Evolutionary conservation across 1,140 invertebrate genomes (phyloP).

Genomic region (Macrotrachela quadricornifera): DNA sequence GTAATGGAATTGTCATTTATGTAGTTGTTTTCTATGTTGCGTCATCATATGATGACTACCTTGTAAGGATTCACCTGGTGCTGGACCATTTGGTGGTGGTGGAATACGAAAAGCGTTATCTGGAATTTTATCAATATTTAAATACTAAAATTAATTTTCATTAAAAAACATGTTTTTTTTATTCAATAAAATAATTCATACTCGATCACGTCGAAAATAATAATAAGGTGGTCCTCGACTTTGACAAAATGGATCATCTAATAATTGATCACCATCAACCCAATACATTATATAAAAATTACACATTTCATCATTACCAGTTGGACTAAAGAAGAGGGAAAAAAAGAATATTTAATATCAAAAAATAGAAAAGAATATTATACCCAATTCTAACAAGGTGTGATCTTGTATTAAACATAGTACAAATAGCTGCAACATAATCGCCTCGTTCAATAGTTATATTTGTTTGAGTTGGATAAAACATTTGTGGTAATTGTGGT

Average conservation of each 20-base stretch:
- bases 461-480: constrained; percentile 1
- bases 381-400: constrained; percentile 7
- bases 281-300: constrained; percentile 9
- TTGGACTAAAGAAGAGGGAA: not conserved
- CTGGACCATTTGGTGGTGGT: too few relatives aligned
- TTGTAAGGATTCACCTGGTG: too few relatives aligned
- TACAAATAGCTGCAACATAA: constrained; percentile 6
- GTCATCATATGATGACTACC: too few relatives aligned
- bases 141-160: too few relatives aligned
- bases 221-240: constrained; percentile 5
- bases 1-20: too few relatives aligned
- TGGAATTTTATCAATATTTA: too few relatives aligned
- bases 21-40: too few relatives aligned
- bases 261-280: constrained; percentile 1
- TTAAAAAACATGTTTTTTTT: too few relatives aligned
- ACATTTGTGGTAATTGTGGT: constrained; percentile 26
- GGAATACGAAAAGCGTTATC: too few relatives aligned
- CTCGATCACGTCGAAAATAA: not conserved
- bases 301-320: constrained; percentile 10
- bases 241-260: not conserved
- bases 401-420: constrained; percentile 8
- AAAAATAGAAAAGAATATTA: not conserved
- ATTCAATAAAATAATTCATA: too few relatives aligned
- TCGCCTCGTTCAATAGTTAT: constrained; percentile 8
- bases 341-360: not conserved